A percentile compares a stretch with the other conserved stretches of the same genome.
Evolutionary conservation across 2,888 invertebrate genomes (phyloP).

Genomic region (Agriotes lineatus): DNA sequence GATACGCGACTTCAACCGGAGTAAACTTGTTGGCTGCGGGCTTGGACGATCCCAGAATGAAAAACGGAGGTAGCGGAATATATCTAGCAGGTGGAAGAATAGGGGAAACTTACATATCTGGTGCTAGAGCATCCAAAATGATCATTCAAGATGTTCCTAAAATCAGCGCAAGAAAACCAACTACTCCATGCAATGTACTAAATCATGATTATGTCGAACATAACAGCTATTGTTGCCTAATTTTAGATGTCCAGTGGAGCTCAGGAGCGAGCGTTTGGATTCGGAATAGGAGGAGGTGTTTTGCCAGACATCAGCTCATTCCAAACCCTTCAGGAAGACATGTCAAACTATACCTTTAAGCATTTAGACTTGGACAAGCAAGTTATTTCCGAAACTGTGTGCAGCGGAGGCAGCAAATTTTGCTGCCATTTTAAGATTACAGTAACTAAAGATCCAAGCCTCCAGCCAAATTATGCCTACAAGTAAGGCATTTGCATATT

Average conservation of each 20-base stretch:
- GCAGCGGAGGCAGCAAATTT: slow-evolving; percentile 38
- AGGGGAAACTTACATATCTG: slow-evolving; percentile 42
- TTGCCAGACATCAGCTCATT: too few species aligned
- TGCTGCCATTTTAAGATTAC: slow-evolving; percentile 43
- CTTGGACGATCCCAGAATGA: slow-evolving; percentile 45
- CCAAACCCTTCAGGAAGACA: neutral
- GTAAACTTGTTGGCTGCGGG: too few species aligned
- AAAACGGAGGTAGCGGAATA: slow-evolving; percentile 52
- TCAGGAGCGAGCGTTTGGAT: too few species aligned
- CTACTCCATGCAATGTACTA: slow-evolving; percentile 33
- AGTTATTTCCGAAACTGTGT: slow-evolving; percentile 30
- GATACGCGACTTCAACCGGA: slow-evolving; percentile 50
- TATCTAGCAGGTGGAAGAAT: slow-evolving; percentile 46
- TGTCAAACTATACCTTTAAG: slow-evolving; percentile 25
- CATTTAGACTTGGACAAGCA: slow-evolving; percentile 27
- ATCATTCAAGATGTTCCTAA: slow-evolving; percentile 43
- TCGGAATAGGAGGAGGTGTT: too few species aligned
- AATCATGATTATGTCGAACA: too few species aligned
- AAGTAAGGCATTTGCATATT: too few species aligned
- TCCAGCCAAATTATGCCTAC: slow-evolving; percentile 26
- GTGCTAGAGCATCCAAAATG: slow-evolving; percentile 39
- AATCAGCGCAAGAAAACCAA: slow-evolving; percentile 7
- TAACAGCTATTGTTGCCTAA: too few species aligned
- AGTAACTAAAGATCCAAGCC: slow-evolving; percentile 1
- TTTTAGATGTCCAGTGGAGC: too few species aligned